phyloP scores from a whole-genome alignment of 1,140 invertebrate genomes.

The Araneus ventricosus region DNA sequence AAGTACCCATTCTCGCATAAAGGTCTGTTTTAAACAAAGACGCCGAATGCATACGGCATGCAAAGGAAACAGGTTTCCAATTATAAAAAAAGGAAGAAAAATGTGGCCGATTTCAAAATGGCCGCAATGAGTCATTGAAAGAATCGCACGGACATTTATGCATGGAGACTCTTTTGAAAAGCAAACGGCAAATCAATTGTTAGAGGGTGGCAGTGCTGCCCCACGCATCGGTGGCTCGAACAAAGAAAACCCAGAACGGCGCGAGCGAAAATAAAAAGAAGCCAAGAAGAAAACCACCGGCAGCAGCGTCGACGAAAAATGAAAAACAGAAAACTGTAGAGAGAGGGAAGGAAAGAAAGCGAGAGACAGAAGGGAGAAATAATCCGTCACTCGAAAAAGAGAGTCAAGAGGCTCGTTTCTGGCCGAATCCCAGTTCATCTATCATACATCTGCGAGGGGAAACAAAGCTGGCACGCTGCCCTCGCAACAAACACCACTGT shows the following conservation, averaged over 20 bases:
- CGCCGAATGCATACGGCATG: not conserved
- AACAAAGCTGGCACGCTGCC: conserved; percentile 68
- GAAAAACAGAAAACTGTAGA: not conserved
- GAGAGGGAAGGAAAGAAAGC: not conserved
- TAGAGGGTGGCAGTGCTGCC: conserved; percentile 21
- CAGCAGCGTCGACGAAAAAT: not conserved
- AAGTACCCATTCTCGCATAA: conserved; percentile 2
- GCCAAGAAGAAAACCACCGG: not conserved
- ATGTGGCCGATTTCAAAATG: not conserved
- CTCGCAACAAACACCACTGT: conserved; percentile 72
- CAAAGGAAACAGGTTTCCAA: conserved; percentile 51
- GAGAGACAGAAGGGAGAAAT: conserved; percentile 32
- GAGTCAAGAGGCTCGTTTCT: conserved; percentile 72
- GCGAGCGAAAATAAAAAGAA: not conserved
- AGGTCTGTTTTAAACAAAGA: not conserved
- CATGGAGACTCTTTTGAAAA: conserved; percentile 44
- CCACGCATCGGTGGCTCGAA: conserved; percentile 53
- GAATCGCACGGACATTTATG: conserved; percentile 59
- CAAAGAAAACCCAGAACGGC: conserved; percentile 3
- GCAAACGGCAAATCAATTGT: conserved; percentile 61
- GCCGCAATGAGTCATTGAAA: conserved; percentile 29
- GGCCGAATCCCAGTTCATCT: conserved; percentile 70
- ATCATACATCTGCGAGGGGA: conserved; percentile 30
- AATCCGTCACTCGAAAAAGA: conserved; percentile 69
- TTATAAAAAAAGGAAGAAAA: conserved; percentile 18